A percentile compares a stretch with the other conserved stretches of the same genome.
Evolutionary conservation across 1,140 invertebrate species (phyloP).

Genomic region (Neodiprion pinetum): DNA sequence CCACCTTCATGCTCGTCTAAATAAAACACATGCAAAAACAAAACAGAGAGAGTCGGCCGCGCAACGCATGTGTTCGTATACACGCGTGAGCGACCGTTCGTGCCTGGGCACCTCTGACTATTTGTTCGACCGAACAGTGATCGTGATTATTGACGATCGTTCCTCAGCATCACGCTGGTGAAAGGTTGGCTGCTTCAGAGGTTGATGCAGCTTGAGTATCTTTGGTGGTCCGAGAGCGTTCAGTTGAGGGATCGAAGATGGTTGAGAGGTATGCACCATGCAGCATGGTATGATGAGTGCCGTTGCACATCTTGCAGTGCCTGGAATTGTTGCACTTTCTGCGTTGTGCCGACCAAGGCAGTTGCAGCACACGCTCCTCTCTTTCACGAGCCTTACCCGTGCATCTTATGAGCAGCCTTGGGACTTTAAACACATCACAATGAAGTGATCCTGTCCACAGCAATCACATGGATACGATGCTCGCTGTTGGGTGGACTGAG

Average conservation of each 20-base stretch:
- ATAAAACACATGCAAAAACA: too few species aligned
- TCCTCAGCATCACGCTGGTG: not conserved
- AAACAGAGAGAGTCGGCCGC: too few species aligned
- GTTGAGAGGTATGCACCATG: not conserved
- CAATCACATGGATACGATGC: too few species aligned
- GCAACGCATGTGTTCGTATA: too few species aligned
- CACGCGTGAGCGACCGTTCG: too few species aligned
- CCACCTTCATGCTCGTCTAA: too few species aligned
- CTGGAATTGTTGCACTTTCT: not conserved
- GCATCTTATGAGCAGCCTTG: not conserved
- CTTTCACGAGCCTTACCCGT: not conserved
- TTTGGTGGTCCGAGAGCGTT: not conserved
- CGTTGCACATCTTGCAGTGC: not conserved
- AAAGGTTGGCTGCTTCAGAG: not conserved
- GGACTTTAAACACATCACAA: not conserved
- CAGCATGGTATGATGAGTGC: not conserved
- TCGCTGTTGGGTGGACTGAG: not conserved
- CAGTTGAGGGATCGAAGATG: not conserved
- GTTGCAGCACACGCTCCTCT: slow-evolving; percentile 2
- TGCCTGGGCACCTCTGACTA: too few species aligned
- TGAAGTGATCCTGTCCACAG: too few species aligned
- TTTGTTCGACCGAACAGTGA: not conserved
- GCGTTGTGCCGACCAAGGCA: slow-evolving; percentile 1
- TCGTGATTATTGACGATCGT: slow-evolving; percentile 3
- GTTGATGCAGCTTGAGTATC: not conserved